Conservation (phyloP, 2,797 vertebrate species). For the Selene dorsalis region DNA sequence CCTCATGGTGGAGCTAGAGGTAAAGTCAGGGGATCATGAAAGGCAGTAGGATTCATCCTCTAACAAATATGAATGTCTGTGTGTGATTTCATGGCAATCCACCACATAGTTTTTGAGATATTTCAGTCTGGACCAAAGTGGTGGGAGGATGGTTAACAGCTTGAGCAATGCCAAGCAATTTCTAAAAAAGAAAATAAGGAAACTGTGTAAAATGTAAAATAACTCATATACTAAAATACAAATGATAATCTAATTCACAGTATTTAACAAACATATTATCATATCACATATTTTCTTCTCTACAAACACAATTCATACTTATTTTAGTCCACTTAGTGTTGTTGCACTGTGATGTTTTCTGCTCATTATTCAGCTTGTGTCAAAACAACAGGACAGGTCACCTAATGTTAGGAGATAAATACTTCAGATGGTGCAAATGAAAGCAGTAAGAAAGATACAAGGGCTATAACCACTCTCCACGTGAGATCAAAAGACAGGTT, state of each 20-base stretch:
- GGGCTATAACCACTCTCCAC: conserved; percentile 46
- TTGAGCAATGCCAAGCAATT: neutral
- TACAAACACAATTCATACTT: conserved; percentile 8
- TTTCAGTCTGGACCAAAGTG: neutral
- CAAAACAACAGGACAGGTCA: conserved; percentile 48
- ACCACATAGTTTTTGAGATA: neutral
- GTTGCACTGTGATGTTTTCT: conserved; percentile 15
- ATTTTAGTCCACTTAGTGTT: neutral
- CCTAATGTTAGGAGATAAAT: conserved; percentile 45
- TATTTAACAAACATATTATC: neutral
- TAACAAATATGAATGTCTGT: neutral
- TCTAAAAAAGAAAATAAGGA: neutral
- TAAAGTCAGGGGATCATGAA: neutral
- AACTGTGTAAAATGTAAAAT: neutral
- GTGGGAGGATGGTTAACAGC: neutral
- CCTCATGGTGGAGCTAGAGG: neutral
- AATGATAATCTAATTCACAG: neutral
- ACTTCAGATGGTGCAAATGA: conserved; percentile 56
- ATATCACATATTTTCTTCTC: neutral
- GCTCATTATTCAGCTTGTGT: conserved; percentile 31
- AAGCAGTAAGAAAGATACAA: conserved; percentile 49
- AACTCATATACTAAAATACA: neutral
- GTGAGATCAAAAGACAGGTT: conserved; percentile 58
- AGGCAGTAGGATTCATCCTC: neutral
- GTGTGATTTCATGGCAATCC: neutral